phyloP scores from a whole-genome alignment of 2,797 vertebrate genomes.

The Enteromius viviparus region DNA sequence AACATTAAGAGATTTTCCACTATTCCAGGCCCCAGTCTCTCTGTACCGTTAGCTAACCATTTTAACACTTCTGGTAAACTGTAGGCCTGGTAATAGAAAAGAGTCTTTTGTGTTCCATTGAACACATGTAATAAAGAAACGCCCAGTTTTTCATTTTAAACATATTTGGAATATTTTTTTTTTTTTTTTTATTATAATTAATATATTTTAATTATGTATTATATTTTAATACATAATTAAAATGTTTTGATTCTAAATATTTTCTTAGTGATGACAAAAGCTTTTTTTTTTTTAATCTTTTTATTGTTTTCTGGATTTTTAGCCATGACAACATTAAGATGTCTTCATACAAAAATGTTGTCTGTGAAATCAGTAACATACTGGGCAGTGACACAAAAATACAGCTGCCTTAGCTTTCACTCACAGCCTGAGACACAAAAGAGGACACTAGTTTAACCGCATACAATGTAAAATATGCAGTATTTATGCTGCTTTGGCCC shows the following conservation, averaged over 20 bases:
- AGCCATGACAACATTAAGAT: not conserved
- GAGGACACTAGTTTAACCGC: conserved; percentile 6
- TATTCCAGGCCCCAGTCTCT: not conserved
- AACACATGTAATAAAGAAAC: not conserved
- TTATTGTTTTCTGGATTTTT: not conserved
- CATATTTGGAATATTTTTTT: not conserved
- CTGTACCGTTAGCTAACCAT: not conserved
- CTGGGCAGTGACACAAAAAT: not conserved
- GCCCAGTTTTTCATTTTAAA: not conserved
- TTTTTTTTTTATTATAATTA: too few relatives aligned
- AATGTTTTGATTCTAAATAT: not conserved
- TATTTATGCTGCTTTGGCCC: conserved; percentile 32
- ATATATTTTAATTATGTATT: too few relatives aligned
- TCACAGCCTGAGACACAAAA: not conserved
- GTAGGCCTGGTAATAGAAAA: not conserved
- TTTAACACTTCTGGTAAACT: not conserved
- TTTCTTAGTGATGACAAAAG: not conserved
- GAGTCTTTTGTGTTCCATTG: not conserved
- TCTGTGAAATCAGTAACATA: not conserved
- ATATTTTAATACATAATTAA: too few relatives aligned
- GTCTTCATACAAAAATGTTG: not conserved
- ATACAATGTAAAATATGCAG: conserved; percentile 37
- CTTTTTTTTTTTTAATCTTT: not conserved
- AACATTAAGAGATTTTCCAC: not conserved
- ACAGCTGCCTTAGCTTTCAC: not conserved